Conservation (phyloP, 2,113 vertebrate genomes). For the Prinia subflava region DNA sequence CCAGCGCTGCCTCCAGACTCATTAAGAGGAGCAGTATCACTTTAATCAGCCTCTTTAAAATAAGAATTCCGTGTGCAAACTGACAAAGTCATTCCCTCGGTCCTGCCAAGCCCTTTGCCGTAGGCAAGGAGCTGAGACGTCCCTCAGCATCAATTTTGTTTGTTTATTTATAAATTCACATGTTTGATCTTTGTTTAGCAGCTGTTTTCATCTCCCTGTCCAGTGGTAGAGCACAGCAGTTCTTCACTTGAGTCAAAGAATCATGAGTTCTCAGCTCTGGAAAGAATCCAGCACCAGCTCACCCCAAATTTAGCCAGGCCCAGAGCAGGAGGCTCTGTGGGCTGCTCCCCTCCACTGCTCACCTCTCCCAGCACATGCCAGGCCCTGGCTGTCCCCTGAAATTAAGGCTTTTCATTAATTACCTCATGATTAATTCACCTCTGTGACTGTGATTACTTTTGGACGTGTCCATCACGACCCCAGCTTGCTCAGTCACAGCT, state of each 20-base stretch:
- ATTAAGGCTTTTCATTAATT: background rate
- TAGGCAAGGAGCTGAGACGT: conserved; percentile 38
- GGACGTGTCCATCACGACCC: background rate
- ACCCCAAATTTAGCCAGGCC: background rate
- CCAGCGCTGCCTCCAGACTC: background rate
- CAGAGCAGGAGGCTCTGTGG: background rate
- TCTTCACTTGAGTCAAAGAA: conserved; percentile 44
- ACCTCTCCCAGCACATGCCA: background rate
- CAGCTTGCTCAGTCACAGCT: background rate
- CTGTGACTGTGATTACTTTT: background rate
- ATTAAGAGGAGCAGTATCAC: background rate
- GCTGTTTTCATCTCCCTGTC: conserved; percentile 52
- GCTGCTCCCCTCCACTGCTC: background rate
- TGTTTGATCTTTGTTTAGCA: conserved; percentile 62
- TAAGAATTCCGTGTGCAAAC: conserved; percentile 18
- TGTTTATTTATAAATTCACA: conserved; percentile 60
- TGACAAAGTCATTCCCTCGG: conserved; percentile 39
- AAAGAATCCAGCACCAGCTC: conserved; percentile 1
- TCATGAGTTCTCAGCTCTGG: conserved; percentile 48
- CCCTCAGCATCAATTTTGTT: conserved; percentile 55
- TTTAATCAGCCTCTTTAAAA: conserved; percentile 30
- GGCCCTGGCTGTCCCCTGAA: background rate
- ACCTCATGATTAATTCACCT: accelerated
- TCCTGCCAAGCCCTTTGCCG: conserved; percentile 52
- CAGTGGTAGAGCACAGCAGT: conserved; percentile 50